phyloP scores from a whole-genome alignment of 2,797 vertebrate genomes.

The Antennarius maculatus region DNA sequence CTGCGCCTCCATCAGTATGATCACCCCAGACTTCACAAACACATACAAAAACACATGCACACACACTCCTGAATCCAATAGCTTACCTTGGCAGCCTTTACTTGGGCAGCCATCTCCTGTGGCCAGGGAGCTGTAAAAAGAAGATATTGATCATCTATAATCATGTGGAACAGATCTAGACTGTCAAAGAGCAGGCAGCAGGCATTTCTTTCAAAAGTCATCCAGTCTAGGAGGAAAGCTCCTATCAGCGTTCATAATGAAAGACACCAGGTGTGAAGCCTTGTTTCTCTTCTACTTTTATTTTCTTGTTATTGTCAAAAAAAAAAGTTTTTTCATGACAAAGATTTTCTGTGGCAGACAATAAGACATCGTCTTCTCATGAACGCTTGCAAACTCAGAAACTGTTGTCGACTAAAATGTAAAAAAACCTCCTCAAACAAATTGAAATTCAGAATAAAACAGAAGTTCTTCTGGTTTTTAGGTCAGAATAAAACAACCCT shows the following conservation, averaged over 20 bases:
- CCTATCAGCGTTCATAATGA: slow-evolving; percentile 37
- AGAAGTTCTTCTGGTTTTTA: too few species aligned
- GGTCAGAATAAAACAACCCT: neutral
- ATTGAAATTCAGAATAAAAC: too few species aligned
- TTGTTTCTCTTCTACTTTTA: neutral
- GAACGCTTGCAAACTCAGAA: neutral
- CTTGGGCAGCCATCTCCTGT: slow-evolving; percentile 86
- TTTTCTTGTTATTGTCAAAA: neutral
- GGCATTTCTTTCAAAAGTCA: slow-evolving; percentile 79
- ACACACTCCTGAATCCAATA: slow-evolving; percentile 64
- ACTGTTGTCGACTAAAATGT: neutral
- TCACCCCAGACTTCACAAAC: slow-evolving; percentile 52
- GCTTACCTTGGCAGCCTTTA: slow-evolving; percentile 83
- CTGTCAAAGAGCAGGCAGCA: slow-evolving; percentile 85
- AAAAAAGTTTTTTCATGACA: neutral
- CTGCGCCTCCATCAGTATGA: slow-evolving; percentile 76
- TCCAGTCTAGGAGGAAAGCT: slow-evolving; percentile 71
- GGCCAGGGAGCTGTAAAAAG: slow-evolving; percentile 83
- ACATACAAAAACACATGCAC: slow-evolving; percentile 42
- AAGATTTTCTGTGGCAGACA: neutral
- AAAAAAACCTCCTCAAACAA: too few species aligned
- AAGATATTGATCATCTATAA: slow-evolving; percentile 94
- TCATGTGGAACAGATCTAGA: slow-evolving; percentile 80
- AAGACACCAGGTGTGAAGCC: slow-evolving; percentile 8
- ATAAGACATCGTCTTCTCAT: neutral